Evolutionary conservation across 2,888 invertebrate species (phyloP).

Genomic region (Nowickia ferox): DNA sequence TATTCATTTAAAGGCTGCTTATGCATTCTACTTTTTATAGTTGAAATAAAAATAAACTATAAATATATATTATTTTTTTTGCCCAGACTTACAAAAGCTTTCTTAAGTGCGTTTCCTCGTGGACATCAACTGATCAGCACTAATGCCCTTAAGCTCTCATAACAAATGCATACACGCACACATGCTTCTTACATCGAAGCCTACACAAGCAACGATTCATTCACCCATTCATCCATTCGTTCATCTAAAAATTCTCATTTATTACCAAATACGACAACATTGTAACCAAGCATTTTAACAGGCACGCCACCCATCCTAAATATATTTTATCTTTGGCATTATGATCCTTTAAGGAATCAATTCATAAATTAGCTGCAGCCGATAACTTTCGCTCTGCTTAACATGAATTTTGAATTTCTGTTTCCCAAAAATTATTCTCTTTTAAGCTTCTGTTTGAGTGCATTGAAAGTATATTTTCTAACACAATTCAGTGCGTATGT

Average conservation of each 20-base stretch:
- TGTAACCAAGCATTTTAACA: conserved; percentile 30
- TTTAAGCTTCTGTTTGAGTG: conserved; percentile 12
- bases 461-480: background rate
- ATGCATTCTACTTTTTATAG: conserved; percentile 17
- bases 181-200: background rate
- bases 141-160: conserved; percentile 44
- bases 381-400: background rate
- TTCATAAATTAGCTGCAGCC: background rate
- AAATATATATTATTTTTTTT: conserved; percentile 28
- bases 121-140: conserved; percentile 57
- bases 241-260: conserved; percentile 21
- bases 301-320: conserved; percentile 3
- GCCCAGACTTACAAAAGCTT: conserved; percentile 20
- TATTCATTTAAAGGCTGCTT: conserved; percentile 22
- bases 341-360: conserved; percentile 9
- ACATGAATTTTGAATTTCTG: background rate
- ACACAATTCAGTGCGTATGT: background rate
- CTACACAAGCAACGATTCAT: background rate
- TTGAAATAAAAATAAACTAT: conserved; percentile 1
- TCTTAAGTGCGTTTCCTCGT: conserved; percentile 41
- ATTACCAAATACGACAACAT: conserved; percentile 39
- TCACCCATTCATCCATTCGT: conserved; percentile 8
- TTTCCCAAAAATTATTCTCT: background rate
- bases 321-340: background rate
- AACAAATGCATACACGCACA: conserved; percentile 23